phyloP scores from a whole-genome alignment of 2,113 vertebrate genomes.

The Hippocampus abdominalis region DNA sequence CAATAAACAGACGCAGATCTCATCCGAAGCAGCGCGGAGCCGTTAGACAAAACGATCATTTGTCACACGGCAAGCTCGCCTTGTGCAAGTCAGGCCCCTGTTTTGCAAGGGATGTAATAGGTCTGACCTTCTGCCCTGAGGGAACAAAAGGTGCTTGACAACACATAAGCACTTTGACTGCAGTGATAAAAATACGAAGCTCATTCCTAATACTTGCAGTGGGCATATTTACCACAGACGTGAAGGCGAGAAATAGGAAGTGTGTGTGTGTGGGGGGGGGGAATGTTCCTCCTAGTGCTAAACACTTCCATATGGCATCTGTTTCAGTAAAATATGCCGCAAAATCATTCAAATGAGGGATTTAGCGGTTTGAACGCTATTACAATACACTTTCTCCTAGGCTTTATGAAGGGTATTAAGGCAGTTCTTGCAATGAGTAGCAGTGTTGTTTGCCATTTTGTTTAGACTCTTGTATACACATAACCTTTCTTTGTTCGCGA shows the following conservation, averaged over 20 bases:
- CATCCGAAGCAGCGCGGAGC: constrained; percentile 9
- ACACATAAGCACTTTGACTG: background rate
- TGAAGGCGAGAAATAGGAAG: constrained; percentile 3
- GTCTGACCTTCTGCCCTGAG: constrained; percentile 1
- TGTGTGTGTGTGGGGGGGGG: background rate
- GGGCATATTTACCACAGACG: background rate
- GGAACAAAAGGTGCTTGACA: background rate
- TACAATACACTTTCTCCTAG: constrained; percentile 2
- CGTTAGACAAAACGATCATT: constrained; percentile 8
- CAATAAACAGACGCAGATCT: constrained; percentile 26
- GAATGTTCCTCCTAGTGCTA: background rate
- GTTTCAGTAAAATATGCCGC: constrained; percentile 1
- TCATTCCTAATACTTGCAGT: background rate
- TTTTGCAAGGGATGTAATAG: constrained; percentile 23
- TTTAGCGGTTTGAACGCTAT: constrained; percentile 5
- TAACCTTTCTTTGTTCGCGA: constrained; percentile 39
- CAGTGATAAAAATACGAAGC: background rate
- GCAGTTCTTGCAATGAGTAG: constrained; percentile 22
- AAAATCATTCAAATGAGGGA: background rate
- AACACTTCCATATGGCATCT: constrained; percentile 32
- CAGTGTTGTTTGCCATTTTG: constrained; percentile 35
- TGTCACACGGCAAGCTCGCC: constrained; percentile 30
- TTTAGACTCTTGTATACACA: constrained; percentile 37
- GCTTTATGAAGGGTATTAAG: background rate
- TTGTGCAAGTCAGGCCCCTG: constrained; percentile 20